A percentile compares a stretch with the other conserved stretches of the same genome.
Evolutionary conservation across 2,888 invertebrate genomes (phyloP).

Genomic region (Cistogaster globosa): DNA sequence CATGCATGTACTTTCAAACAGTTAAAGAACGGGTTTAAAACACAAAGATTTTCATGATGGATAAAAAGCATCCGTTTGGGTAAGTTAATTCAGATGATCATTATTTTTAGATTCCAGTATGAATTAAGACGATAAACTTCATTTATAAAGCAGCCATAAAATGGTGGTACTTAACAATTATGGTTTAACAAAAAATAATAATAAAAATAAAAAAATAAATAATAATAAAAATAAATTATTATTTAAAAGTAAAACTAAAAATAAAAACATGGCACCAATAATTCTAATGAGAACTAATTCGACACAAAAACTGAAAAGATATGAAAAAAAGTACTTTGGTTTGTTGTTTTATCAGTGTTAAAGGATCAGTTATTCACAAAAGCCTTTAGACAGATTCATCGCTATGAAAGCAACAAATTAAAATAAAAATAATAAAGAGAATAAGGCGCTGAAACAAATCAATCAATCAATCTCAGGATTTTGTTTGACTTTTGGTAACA

Average conservation of each 20-base stretch:
- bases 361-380: conserved; percentile 50
- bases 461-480: conserved; percentile 66
- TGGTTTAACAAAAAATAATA: too few species aligned
- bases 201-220: too few species aligned
- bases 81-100: conserved; percentile 24
- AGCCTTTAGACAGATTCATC: conserved; percentile 38
- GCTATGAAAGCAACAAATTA: neutral
- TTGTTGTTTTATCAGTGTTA: conserved; percentile 49
- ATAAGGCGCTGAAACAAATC: conserved; percentile 69
- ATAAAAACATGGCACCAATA: conserved; percentile 18
- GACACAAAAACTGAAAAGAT: neutral
- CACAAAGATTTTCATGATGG: conserved; percentile 57
- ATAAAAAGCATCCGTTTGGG: conserved; percentile 58
- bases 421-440: neutral
- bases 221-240: too few species aligned
- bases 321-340: neutral
- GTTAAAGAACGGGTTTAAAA: conserved; percentile 52
- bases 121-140: conserved; percentile 47
- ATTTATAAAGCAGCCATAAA: conserved; percentile 24
- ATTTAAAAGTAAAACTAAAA: conserved; percentile 11
- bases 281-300: conserved; percentile 20
- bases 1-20: conserved; percentile 23
- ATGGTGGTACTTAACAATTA: neutral
- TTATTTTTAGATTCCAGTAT: conserved; percentile 54
- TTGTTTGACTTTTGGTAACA: conserved; percentile 39